Evolutionary conservation across 1,140 invertebrate genomes (phyloP).

Genomic region (Procambarus clarkii): DNA sequence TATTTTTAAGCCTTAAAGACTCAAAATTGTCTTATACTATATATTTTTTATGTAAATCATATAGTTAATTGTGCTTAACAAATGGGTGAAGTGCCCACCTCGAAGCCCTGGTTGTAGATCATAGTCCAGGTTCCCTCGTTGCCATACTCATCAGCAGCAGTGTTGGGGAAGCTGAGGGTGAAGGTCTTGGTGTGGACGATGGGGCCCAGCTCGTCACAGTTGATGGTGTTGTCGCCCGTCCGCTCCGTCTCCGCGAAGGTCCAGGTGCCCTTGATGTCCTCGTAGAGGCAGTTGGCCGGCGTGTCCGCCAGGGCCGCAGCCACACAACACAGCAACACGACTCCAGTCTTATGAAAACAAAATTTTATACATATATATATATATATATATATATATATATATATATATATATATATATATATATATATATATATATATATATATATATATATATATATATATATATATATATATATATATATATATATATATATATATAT

Average conservation of each 20-base stretch:
- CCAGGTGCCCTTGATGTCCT: constrained; percentile 78
- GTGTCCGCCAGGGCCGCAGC: constrained; percentile 74
- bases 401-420: no score
- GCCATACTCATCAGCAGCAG: constrained; percentile 77
- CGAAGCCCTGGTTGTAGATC: constrained; percentile 79
- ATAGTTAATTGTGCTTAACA: no score
- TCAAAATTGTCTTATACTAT: no score
- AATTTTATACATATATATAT: no score
- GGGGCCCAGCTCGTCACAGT: constrained; percentile 73
- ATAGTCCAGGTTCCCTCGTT: constrained; percentile 79
- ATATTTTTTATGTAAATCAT: no score
- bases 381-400: no score
- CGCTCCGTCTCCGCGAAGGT: constrained; percentile 75
- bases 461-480: no score
- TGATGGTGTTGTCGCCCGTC: constrained; percentile 74
- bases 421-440: no score
- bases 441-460: no score
- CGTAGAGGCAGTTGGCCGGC: constrained; percentile 79
- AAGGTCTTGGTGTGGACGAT: constrained; percentile 68
- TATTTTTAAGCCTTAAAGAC: background rate
- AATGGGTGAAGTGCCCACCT: constrained; percentile 44
- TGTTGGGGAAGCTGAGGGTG: constrained; percentile 77
- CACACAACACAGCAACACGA: background rate
- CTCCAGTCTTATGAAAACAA: background rate
- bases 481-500: no score